Percentiles rank a stretch among this genome's conserved stretches.
phyloP scores from a whole-genome alignment of 1,140 invertebrate species.

The Hesperophylax magnus region DNA sequence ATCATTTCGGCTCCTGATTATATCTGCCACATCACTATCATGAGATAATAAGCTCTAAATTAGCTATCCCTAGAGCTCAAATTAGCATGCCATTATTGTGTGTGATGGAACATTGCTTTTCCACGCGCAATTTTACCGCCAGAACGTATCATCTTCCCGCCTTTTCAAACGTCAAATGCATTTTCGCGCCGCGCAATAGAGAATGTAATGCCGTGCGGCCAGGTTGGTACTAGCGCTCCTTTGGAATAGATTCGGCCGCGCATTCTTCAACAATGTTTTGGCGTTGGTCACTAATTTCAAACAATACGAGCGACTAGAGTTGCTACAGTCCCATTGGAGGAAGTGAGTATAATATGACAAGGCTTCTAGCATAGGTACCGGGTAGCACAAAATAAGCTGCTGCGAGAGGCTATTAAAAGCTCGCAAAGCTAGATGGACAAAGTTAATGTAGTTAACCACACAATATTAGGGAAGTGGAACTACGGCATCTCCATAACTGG shows the following conservation, averaged over 20 bases:
- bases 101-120: too few relatives aligned
- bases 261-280: conserved; percentile 43
- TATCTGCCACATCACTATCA: too few relatives aligned
- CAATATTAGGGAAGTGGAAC: too few relatives aligned
- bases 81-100: too few relatives aligned
- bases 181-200: conserved; percentile 17
- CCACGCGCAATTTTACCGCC: not conserved
- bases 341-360: conserved; percentile 11
- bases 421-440: too few relatives aligned
- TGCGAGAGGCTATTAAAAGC: too few relatives aligned
- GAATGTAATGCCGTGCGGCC: conserved; percentile 5
- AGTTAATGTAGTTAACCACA: too few relatives aligned
- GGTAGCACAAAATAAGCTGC: too few relatives aligned
- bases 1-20: too few relatives aligned
- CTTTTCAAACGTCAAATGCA: conserved; percentile 16
- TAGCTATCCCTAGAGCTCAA: too few relatives aligned
- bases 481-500: too few relatives aligned
- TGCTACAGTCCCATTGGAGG: not conserved
- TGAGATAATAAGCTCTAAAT: too few relatives aligned
- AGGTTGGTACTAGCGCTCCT: not conserved
- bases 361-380: not conserved
- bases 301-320: conserved; percentile 22
- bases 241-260: not conserved
- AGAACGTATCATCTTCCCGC: conserved; percentile 32
- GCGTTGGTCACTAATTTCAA: conserved; percentile 38